Conservation (phyloP, 2,888 invertebrate genomes). For the Limenitis camilla region DNA sequence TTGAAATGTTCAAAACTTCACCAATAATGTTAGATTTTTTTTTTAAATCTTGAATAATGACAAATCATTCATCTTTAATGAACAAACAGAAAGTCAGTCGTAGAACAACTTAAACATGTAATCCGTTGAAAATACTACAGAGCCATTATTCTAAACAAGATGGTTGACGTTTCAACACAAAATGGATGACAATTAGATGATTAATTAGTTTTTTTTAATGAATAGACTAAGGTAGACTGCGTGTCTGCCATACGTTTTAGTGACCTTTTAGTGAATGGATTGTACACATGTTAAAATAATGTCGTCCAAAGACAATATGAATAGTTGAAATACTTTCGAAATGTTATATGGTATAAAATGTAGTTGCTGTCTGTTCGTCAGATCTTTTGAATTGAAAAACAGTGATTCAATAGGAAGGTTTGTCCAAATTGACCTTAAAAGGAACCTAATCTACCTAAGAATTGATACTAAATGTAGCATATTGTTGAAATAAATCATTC, state of each 20-base stretch:
- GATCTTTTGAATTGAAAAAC: too few relatives aligned
- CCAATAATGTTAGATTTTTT: too few relatives aligned
- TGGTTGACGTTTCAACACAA: slow-evolving; percentile 15
- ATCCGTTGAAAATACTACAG: slow-evolving; percentile 54
- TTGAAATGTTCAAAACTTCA: slow-evolving; percentile 1
- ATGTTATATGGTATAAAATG: too few relatives aligned
- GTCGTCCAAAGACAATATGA: neutral
- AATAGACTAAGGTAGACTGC: slow-evolving; percentile 19
- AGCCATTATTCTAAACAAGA: slow-evolving; percentile 28
- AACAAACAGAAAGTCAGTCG: slow-evolving; percentile 34
- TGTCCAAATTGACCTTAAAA: too few relatives aligned
- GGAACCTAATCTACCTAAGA: too few relatives aligned
- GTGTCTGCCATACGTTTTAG: slow-evolving; percentile 19
- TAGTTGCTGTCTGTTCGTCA: too few relatives aligned
- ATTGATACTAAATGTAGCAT: too few relatives aligned
- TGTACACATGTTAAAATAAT: neutral
- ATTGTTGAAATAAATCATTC: too few relatives aligned
- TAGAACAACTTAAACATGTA: slow-evolving; percentile 26
- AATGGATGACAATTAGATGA: slow-evolving; percentile 36
- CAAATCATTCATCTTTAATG: slow-evolving; percentile 2
- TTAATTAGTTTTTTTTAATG: slow-evolving; percentile 32
- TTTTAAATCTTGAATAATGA: too few relatives aligned
- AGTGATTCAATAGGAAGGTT: too few relatives aligned
- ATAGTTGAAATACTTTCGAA: neutral
- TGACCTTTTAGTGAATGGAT: slow-evolving; percentile 2